phyloP scores from a whole-genome alignment of 2,888 invertebrate genomes.

The Eurytoma californica region DNA sequence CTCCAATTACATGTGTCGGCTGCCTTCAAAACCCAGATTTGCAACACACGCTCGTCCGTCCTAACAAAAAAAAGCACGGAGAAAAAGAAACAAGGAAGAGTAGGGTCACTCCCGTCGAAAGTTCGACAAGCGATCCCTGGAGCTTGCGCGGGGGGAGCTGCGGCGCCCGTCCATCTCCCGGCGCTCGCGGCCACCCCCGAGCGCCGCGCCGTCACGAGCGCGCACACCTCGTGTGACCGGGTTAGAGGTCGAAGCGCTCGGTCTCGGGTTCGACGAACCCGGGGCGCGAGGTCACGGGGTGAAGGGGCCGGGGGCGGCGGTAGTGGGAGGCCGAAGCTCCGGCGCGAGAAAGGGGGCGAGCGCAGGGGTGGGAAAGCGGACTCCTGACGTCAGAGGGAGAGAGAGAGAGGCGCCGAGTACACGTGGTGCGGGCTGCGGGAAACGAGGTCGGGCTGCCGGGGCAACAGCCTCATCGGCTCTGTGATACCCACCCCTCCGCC shows the following conservation, averaged over 20 bases:
- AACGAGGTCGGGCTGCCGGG: slow-evolving; percentile 53
- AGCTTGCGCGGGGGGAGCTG: no score
- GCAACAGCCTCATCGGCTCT: slow-evolving; percentile 52
- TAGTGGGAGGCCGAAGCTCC: slow-evolving; percentile 47
- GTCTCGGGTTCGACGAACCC: slow-evolving; percentile 60
- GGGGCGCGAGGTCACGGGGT: slow-evolving; percentile 55
- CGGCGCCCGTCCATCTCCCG: background rate
- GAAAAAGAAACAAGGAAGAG: no score
- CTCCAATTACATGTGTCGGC: no score
- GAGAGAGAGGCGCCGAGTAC: background rate
- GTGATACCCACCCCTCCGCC: slow-evolving; percentile 4
- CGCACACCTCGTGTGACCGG: slow-evolving; percentile 68
- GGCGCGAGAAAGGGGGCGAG: slow-evolving; percentile 9
- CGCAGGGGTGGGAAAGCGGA: slow-evolving; percentile 11
- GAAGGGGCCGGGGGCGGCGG: slow-evolving; percentile 35
- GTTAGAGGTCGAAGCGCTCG: slow-evolving; percentile 71
- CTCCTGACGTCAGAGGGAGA: slow-evolving; percentile 47
- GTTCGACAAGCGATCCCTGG: no score
- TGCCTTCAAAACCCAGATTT: no score
- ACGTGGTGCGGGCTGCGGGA: slow-evolving; percentile 42
- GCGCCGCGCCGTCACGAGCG: background rate
- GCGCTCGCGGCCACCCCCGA: background rate
- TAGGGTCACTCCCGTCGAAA: no score
- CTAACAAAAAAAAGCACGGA: no score
- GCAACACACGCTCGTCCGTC: no score